Conservation (phyloP, 2,113 vertebrate genomes). For the Corydoras maculifer region DNA sequence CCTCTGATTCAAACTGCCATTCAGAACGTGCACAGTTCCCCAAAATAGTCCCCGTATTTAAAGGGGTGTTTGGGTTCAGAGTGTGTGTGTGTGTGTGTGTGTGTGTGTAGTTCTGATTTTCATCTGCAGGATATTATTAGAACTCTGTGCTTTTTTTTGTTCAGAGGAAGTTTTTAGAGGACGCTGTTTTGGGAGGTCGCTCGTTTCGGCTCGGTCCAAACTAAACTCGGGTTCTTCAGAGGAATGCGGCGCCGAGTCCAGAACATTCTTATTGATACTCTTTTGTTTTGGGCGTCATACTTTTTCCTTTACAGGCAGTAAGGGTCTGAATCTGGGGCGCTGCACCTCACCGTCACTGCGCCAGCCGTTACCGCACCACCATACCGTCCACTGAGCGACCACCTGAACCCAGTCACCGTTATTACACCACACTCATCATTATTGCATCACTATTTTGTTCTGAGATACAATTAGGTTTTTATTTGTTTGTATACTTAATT, state of each 20-base stretch:
- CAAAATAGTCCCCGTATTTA: no score
- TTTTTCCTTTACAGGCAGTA: neutral
- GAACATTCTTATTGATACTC: neutral
- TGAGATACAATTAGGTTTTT: no score
- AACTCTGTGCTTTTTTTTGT: neutral
- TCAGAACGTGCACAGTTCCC: no score
- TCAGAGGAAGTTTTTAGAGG: neutral
- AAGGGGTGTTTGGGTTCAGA: no score
- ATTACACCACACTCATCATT: no score
- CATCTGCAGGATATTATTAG: neutral
- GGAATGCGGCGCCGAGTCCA: neutral
- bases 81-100: no score
- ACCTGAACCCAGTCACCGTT: neutral
- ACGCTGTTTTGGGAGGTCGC: neutral
- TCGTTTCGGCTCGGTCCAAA: neutral
- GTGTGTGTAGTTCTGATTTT: neutral
- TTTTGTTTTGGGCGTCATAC: neutral
- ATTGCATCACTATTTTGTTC: no score
- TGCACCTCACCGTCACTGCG: neutral
- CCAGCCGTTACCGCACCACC: neutral
- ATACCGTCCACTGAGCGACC: neutral
- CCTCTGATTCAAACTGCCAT: no score
- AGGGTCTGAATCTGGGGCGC: neutral
- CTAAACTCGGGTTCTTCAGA: neutral
- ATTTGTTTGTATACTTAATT: no score